Conservation (phyloP, 37 sponge, comb jelly and placozoan genomes). For the Beroe ovata region DNA sequence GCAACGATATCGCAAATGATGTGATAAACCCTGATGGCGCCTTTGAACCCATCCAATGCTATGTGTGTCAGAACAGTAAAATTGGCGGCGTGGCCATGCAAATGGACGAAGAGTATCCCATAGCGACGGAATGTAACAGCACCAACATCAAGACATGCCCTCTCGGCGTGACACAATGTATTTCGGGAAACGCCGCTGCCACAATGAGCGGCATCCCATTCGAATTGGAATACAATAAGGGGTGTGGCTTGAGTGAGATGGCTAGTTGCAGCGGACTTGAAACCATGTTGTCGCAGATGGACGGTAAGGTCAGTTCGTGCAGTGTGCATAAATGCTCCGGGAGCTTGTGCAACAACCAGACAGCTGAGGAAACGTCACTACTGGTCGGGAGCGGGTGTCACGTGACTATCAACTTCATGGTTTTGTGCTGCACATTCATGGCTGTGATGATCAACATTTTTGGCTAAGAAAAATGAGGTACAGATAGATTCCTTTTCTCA, state of each 20-base stretch:
- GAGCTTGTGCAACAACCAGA: not conserved
- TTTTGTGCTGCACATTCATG: no score
- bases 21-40: not conserved
- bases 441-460: no score
- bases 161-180: not conserved
- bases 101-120: not conserved
- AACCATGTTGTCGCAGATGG: not conserved
- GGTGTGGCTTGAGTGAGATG: not conserved
- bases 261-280: not conserved
- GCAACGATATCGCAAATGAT: not conserved
- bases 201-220: not conserved
- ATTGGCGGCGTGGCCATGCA: not conserved
- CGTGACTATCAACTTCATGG: no score
- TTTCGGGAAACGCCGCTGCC: not conserved
- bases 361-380: not conserved
- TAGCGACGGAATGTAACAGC: no score
- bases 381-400: no score
- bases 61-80: not conserved
- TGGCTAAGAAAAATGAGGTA: no score
- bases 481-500: no score
- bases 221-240: not conserved
- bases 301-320: not conserved
- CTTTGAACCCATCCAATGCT: not conserved
- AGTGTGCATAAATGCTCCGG: not conserved
- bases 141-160: not conserved